These are phyloP conservation scores for Proterorhinus semilunaris DNA, from an alignment of 2,113 vertebrate genomes.

Conservation along the genomic window DNA sequence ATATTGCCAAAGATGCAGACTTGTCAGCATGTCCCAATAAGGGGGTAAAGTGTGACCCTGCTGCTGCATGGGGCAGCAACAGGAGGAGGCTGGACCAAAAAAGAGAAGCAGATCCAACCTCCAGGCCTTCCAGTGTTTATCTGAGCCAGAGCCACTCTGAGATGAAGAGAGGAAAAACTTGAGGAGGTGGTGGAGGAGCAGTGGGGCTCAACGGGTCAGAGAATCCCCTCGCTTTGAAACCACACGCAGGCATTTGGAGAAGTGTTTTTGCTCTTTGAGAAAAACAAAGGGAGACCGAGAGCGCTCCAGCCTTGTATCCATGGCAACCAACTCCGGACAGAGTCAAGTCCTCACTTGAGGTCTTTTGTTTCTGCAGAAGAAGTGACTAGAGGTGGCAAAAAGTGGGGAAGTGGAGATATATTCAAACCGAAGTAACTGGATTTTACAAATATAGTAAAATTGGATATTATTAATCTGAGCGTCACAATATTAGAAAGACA, in stretches of 20 bases:
- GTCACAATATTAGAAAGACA: too few relatives aligned
- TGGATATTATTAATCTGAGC: too few relatives aligned
- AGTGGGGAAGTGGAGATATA: constrained; percentile 49
- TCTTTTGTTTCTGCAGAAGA: constrained; percentile 62
- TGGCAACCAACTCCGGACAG: constrained; percentile 67
- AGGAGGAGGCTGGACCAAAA: constrained; percentile 32
- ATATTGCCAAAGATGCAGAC: background rate
- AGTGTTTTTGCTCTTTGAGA: constrained; percentile 39
- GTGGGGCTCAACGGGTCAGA: constrained; percentile 40
- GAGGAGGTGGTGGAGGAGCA: constrained; percentile 29
- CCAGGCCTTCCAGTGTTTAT: constrained; percentile 4
- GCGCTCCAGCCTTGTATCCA: constrained; percentile 63
- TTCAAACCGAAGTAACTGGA: constrained; percentile 25
- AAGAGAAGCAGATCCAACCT: background rate
- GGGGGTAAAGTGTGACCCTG: constrained; percentile 19
- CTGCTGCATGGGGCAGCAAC: constrained; percentile 7
- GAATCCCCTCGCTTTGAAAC: constrained; percentile 38
- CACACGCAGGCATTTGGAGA: constrained; percentile 38
- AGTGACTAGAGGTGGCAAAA: constrained; percentile 61
- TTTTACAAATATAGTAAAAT: constrained; percentile 12
- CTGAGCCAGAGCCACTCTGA: constrained; percentile 15
- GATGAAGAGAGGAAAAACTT: background rate
- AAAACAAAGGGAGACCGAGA: constrained; percentile 24
- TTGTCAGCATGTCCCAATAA: constrained; percentile 14
- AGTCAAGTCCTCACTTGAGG: constrained; percentile 49